Percentiles rank a stretch among this genome's conserved stretches.
phyloP scores from a whole-genome alignment of 2,113 vertebrate genomes.

The Isurus oxyrinchus region DNA sequence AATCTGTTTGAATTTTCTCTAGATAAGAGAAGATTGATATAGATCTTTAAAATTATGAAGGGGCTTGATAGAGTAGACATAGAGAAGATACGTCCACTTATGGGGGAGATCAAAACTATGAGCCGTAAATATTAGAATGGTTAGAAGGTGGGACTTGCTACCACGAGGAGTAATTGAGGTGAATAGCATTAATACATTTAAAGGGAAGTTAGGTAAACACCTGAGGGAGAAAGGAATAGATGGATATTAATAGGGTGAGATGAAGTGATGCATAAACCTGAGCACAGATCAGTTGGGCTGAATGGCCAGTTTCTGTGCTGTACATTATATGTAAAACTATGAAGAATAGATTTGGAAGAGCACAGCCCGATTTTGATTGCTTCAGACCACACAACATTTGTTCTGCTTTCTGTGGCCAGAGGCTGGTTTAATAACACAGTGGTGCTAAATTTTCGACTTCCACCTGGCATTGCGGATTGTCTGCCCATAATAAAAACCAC shows the following conservation, averaged over 20 bases:
- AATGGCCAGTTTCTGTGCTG: background rate
- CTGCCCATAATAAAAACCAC: background rate
- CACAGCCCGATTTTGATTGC: background rate
- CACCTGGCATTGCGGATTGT: background rate
- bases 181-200: background rate
- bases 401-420: background rate
- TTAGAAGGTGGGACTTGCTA: background rate
- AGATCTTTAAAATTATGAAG: background rate
- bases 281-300: background rate
- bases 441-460: background rate
- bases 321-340: background rate
- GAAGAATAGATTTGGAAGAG: background rate
- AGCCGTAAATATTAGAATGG: background rate
- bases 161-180: background rate
- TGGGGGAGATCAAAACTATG: background rate
- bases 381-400: background rate
- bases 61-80: background rate
- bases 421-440: background rate
- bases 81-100: background rate
- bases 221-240: background rate
- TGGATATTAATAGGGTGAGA: background rate
- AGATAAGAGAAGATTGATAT: background rate
- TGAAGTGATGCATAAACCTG: background rate
- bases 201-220: background rate
- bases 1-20: background rate